Base-by-base conservation (phyloP, 2,113 vertebrate species). In the Crypturellus undulatus region DNA sequence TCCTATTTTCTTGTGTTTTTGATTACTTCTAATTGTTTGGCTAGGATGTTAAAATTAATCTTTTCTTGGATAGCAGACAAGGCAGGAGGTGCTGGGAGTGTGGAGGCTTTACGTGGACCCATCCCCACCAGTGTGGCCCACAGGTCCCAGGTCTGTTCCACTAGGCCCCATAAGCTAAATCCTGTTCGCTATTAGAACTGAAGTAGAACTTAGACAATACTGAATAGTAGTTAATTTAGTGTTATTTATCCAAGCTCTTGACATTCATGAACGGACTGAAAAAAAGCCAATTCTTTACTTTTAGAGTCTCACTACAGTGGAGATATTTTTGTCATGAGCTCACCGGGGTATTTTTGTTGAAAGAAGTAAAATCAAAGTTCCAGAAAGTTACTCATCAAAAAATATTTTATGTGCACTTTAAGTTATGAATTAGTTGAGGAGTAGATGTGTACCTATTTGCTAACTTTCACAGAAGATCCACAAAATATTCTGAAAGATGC, bases 11-110 rank as follows among this genome's bases (percentile, higher is more conserved):
- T 86, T 43, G 5, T 80, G 32, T 80, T 90, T 92, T 72, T 78
- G 42, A 59, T 32, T 80, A 34, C 43, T 91, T 67, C 18, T 42
- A 6, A 5, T 45, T 80, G n/a, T 28, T 68, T 87, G 65, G 65
- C 94, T 49, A 34, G 62, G 21, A 30, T 76, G 38, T 69, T 94
- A 87, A 87, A 92, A 89, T 71, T 78, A 89, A 89, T 38, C 47
- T 90, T 90, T 93, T 38, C 52, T 81, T 47, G 12, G 69, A 73
- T n/a, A 78, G 49, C 77, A 94, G 90, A 79, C 65, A 62, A 92
- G 62, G 71, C 62, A 84, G 86, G 69, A 87, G 88, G 64, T n/a
- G 34, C 18, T 92, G 77, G 34, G 36, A 83, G 60, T 63, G 86
- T 92, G 47, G 73, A 92, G 83, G 73, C 80, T 73, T 78, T 28